Conservation (phyloP, 2,888 invertebrate species). For the Cataglyphis rosenhaueri region DNA sequence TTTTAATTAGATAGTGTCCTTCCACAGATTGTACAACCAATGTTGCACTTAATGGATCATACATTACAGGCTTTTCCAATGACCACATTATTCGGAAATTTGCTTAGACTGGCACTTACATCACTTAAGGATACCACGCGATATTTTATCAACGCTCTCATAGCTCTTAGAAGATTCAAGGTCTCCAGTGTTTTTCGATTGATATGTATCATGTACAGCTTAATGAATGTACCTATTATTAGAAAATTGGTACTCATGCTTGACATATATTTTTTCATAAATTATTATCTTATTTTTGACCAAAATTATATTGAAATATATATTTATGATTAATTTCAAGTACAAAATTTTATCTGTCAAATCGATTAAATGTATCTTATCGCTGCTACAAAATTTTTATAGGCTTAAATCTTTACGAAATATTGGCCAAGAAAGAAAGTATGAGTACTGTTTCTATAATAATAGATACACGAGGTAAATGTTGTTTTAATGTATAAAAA, state of each 20-base stretch:
- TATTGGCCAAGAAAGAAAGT: not conserved
- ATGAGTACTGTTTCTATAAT: constrained; percentile 54
- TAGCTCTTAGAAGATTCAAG: constrained; percentile 83
- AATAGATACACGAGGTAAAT: constrained; percentile 52
- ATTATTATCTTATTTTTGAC: not conserved
- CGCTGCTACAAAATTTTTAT: not conserved
- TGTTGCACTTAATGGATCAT: constrained; percentile 60
- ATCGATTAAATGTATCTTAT: not conserved
- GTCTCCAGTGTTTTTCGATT: constrained; percentile 73
- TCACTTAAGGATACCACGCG: constrained; percentile 79
- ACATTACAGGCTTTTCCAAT: constrained; percentile 82
- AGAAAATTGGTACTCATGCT: constrained; percentile 55
- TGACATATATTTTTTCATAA: not conserved
- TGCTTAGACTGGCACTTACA: constrained; percentile 78
- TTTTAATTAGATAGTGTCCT: not conserved
- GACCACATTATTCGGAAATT: constrained; percentile 77
- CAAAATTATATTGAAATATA: not conserved
- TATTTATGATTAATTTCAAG: not conserved
- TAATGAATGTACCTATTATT: constrained; percentile 59
- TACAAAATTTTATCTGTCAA: not conserved
- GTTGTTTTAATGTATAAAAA: constrained; percentile 34
- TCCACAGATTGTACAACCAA: not conserved
- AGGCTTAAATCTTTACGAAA: not conserved
- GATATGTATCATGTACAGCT: constrained; percentile 47
- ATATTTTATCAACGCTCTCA: constrained; percentile 78